Percentiles rank a stretch among this genome's conserved stretches.
These are phyloP conservation scores for Thomomys bottae DNA, from an alignment of 2,113 vertebrate genomes.

Conservation along the genomic window DNA sequence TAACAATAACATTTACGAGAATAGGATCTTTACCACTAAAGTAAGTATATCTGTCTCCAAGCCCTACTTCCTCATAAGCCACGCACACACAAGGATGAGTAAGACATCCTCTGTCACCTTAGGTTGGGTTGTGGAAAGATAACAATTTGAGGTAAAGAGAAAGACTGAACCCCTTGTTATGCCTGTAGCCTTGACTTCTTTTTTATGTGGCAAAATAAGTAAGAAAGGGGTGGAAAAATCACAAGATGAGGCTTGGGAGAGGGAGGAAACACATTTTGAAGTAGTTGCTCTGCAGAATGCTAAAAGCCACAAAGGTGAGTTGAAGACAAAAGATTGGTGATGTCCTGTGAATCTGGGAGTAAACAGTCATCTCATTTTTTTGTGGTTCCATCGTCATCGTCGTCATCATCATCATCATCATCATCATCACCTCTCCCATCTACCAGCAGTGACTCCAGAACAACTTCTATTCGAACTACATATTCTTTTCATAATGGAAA, in stretches of 20 bases:
- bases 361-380: not conserved
- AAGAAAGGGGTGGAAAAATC: not conserved
- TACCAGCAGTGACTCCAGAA: not conserved
- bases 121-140: not conserved
- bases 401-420: not conserved
- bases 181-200: not conserved
- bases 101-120: not conserved
- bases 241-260: not conserved
- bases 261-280: not conserved
- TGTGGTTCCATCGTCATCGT: not conserved
- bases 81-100: not conserved
- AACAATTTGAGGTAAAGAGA: not conserved
- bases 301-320: not conserved
- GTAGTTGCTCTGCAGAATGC: not conserved
- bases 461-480: not conserved
- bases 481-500: not conserved
- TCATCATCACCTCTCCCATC: too few relatives aligned
- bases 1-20: not conserved
- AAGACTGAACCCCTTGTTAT: not conserved
- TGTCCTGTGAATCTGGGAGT: not conserved
- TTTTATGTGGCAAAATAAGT: not conserved
- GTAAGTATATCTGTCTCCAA: not conserved
- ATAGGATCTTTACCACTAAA: slow-evolving; percentile 6
- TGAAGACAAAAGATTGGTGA: not conserved
- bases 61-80: not conserved